These are phyloP conservation scores for Eleutherodactylus coqui DNA, from an alignment of 2,797 vertebrate species.

Conservation along the genomic window DNA sequence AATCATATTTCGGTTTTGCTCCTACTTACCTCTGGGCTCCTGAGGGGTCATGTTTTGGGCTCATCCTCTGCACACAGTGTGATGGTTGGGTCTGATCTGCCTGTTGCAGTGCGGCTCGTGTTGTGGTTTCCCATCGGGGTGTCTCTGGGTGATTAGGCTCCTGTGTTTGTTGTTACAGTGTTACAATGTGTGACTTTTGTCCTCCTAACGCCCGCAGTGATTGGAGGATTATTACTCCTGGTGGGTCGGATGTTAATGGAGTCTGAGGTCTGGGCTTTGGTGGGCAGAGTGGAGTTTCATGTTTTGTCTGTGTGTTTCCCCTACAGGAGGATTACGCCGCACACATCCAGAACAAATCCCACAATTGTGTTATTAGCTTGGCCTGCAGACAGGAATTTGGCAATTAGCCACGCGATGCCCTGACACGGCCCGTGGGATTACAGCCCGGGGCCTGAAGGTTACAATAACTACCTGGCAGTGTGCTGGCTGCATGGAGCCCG, in stretches of 20 bases:
- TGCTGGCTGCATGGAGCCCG: not conserved
- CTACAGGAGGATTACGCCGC: constrained; percentile 27
- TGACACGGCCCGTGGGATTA: not conserved
- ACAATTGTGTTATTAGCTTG: constrained; percentile 34
- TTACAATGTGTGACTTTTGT: constrained; percentile 26
- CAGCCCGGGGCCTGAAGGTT: not conserved
- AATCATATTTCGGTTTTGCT: too few species aligned
- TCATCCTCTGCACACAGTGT: not conserved
- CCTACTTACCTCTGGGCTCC: too few species aligned
- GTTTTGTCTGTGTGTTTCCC: constrained; percentile 47
- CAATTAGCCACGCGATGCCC: not conserved
- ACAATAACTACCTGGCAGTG: not conserved
- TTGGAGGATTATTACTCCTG: constrained; percentile 5
- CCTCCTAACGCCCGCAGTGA: too few species aligned
- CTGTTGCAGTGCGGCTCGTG: not conserved
- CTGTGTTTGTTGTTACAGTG: constrained; percentile 46
- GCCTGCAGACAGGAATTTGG: constrained; percentile 40
- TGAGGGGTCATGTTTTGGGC: not conserved
- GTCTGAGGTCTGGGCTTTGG: not conserved
- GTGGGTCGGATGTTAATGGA: constrained; percentile 2
- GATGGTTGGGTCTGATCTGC: not conserved
- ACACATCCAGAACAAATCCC: constrained; percentile 38
- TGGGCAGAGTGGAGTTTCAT: constrained; percentile 26
- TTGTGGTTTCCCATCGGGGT: not conserved
- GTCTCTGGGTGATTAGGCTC: constrained; percentile 30